These are phyloP conservation scores for human DNA, from an alignment of 2,113 vertebrate species.

Conservation along the genomic window DNA sequence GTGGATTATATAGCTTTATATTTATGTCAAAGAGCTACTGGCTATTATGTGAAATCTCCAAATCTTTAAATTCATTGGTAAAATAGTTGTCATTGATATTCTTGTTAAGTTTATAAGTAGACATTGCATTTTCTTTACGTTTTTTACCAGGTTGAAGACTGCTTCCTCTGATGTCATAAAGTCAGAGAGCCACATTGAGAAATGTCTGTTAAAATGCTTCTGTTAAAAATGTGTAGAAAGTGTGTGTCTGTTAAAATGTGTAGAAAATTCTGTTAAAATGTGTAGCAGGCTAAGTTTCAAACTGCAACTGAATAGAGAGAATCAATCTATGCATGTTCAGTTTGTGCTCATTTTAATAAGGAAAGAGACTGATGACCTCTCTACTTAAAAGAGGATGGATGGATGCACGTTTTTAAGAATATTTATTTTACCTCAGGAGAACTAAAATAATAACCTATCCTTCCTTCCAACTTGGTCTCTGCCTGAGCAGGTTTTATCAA, in stretches of 20 bases:
- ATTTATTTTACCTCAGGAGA: slow-evolving; percentile 30
- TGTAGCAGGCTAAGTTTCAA: not conserved
- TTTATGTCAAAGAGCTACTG: not conserved
- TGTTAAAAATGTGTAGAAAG: no score
- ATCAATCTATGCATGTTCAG: slow-evolving; percentile 17
- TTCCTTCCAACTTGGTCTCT: slow-evolving; percentile 29
- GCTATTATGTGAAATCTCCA: not conserved
- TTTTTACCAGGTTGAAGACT: not conserved
- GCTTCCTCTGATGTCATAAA: not conserved
- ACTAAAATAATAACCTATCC: slow-evolving; percentile 57
- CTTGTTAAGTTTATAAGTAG: not conserved
- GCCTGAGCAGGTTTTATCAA: slow-evolving; percentile 65
- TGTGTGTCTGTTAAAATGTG: no score
- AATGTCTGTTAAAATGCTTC: not conserved
- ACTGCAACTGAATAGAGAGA: not conserved
- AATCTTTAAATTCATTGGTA: not conserved
- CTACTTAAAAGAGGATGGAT: slow-evolving; percentile 41
- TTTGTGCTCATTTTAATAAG: slow-evolving; percentile 50
- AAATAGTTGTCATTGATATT: not conserved
- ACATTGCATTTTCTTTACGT: not conserved
- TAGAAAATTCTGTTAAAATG: not conserved
- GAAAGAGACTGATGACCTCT: slow-evolving; percentile 53
- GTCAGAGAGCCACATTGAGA: not conserved
- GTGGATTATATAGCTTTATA: not conserved
- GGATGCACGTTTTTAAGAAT: not conserved